These are phyloP conservation scores for Microcebus tavaratra DNA, from an alignment of 2,113 vertebrate species.

Conservation along the genomic window DNA sequence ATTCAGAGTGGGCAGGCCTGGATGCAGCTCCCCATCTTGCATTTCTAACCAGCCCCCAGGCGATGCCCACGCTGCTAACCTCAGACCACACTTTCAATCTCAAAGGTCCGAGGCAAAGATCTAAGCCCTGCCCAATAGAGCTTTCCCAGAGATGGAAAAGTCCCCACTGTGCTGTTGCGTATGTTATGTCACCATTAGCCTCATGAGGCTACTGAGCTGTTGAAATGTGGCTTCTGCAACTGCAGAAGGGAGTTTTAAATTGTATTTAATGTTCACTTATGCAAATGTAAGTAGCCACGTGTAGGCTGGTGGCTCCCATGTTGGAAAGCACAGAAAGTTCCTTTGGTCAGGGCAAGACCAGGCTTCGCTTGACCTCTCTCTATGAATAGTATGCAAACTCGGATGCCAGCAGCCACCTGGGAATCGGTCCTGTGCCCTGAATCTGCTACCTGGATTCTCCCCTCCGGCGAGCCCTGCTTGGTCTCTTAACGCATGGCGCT, in stretches of 20 bases:
- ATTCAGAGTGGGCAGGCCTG: background rate
- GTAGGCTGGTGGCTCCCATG: background rate
- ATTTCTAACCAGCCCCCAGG: background rate
- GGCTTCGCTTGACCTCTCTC: background rate
- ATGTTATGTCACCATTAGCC: background rate
- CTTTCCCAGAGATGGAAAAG: background rate
- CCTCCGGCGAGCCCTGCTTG: rapidly evolving
- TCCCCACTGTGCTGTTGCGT: rapidly evolving
- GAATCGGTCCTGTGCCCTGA: rapidly evolving
- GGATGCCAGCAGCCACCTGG: background rate
- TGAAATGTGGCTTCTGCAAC: background rate
- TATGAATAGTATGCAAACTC: background rate
- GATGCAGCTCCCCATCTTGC: background rate
- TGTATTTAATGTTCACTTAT: background rate
- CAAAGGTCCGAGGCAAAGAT: background rate
- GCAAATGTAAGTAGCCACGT: background rate
- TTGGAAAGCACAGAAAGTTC: background rate
- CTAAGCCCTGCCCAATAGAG: background rate
- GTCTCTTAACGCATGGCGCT: rapidly evolving
- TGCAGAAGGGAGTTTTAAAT: background rate
- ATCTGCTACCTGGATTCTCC: too few relatives aligned
- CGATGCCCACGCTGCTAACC: rapidly evolving
- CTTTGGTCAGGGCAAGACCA: rapidly evolving
- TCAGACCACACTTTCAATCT: rapidly evolving
- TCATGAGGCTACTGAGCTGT: rapidly evolving